Conservation (phyloP, 2,113 vertebrate species). For the Neotragus moschatus region DNA sequence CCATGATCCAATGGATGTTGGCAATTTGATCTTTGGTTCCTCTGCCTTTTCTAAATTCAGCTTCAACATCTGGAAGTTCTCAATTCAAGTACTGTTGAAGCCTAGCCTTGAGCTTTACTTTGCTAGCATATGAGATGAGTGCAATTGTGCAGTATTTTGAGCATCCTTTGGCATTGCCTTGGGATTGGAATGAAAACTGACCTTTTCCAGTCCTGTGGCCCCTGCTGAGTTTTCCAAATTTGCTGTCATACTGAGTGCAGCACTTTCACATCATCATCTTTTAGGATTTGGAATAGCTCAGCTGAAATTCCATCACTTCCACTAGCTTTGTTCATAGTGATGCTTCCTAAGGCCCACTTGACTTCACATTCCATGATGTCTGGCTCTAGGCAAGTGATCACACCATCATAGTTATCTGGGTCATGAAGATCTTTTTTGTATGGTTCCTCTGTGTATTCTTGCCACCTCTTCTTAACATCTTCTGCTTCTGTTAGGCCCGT, state of each 20-base stretch:
- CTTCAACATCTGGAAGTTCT: neutral
- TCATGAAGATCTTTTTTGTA: neutral
- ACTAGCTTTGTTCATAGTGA: neutral
- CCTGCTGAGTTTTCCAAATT: neutral
- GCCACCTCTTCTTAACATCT: neutral
- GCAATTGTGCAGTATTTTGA: neutral
- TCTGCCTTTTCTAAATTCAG: neutral
- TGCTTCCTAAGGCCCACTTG: neutral
- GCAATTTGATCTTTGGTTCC: neutral
- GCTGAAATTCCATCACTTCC: neutral
- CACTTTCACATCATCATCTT: neutral
- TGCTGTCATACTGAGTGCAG: neutral
- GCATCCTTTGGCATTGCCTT: neutral
- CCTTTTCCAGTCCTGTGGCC: neutral
- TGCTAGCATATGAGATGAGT: neutral
- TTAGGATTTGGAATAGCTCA: neutral
- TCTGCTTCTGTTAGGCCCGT: neutral
- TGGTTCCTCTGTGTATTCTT: neutral
- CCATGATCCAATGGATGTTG: neutral
- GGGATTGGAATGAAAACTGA: neutral
- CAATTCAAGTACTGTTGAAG: neutral
- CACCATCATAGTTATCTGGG: neutral
- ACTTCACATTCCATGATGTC: neutral
- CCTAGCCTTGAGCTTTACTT: neutral
- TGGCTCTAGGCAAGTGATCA: neutral